Base-by-base conservation (phyloP, 2,797 vertebrate genomes). In the Novumbra hubbsi region DNA sequence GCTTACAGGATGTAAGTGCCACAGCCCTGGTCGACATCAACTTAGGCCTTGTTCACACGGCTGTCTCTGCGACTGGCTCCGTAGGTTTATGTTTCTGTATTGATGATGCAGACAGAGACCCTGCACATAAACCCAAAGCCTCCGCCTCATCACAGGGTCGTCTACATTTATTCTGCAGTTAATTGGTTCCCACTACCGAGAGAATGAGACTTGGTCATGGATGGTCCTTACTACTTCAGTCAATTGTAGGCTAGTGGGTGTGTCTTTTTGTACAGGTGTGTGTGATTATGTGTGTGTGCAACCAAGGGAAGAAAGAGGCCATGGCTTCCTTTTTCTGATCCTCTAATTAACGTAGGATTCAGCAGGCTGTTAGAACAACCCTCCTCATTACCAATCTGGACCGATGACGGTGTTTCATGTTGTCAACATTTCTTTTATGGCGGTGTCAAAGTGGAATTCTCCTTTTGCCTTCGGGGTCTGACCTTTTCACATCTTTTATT, bases 141-240 rank as follows among this genome's bases (percentile, higher is more conserved):
- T 4, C 74, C 79, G 80, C 76, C n/a, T n/a, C 34, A 6, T 38
- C 4, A 38, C 71, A 71, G 78, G 77, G 68, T 68, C 72, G 77
- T 63, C 66, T 76, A 78, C n/a, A n/a, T n/a, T 88, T 90, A 87
- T 90, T 83, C 81, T 79, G 91, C 89, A 90, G 91, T 38, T 38
- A 38, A 4, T 38, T 38, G 34, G 34, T 38, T 38, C 5, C 34
- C 34, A 38, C 41, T 45, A 12, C 41, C 41, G 14, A 12, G 41
- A 45, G 41, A 45, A 11, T 14, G 41, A 14, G 0, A 45, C 41
- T 45, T 11, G 12, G 41, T 14, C 3, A 1, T 45, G 14, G 41
- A 45, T 45, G 12, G 41, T 12, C 41, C 41, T 12, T 45, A 45
- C 41, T 45, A 12, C 9, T 45, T 45, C 9, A 45, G 41, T 45